Base-by-base conservation (phyloP, 2,113 vertebrate species). In the Saccopteryx leptura region DNA sequence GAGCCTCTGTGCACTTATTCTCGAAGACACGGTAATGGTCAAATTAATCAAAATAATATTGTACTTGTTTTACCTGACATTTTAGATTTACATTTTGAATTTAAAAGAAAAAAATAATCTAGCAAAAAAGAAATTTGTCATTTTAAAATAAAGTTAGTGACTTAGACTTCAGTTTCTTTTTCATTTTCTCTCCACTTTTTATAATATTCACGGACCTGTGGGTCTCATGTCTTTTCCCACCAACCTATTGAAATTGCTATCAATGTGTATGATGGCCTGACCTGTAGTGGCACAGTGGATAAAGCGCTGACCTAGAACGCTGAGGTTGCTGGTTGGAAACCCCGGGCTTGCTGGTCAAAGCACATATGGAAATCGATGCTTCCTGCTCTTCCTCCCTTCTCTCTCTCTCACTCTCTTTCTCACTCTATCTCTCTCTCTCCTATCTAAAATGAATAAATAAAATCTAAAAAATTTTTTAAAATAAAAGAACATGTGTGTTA, bases 41-140 rank as follows among this genome's bases (percentile, higher is more conserved):
- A 60, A 90, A 79, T 95, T 88, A 96, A 81, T 81, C 61, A 63
- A 68, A 93, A 61, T 52, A 12, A 65, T 63, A 80, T 80, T 69
- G 14, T 10, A 91, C 80, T 89, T 26, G 23, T 66, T 93, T 94
- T 50, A 86, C 65, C 28, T 76, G 71, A 88, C 7, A 48, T 23
- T 80, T 91, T 72, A 46, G 9, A 86, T 94, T 88, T 86, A 83
- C 61, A 76, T 21, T 80, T 60, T 80, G 66, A 63, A 31, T 72
- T 93, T 89, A 74, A 86, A 95, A 90, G 31, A 72, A 85, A 86
- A 84, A 88, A 63, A 54, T 10, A 86, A 39, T 48, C 26, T 85
- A 83, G 12, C 50, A 60, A 71, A 56, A 89, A 96, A 94, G 3
- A 14, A 93, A 76, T n/a, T 90, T 80, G 31, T 91, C 56, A 78